phyloP scores from a whole-genome alignment of 2,797 vertebrate species.

The Prunella strophiata region DNA sequence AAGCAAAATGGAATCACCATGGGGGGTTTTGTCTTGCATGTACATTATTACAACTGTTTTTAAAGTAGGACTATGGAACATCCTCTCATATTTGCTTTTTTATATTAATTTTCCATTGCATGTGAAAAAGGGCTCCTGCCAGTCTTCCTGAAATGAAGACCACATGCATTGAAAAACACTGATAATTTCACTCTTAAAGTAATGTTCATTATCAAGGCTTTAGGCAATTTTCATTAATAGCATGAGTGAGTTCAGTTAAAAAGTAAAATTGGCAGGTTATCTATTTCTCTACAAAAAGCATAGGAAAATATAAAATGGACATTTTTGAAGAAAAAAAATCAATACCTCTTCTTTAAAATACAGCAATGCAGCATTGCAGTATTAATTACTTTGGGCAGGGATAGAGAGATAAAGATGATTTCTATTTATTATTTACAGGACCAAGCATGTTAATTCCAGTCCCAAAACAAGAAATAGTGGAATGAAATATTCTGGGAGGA shows the following conservation, averaged over 20 bases:
- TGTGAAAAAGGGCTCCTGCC: neutral
- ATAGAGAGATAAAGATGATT: neutral
- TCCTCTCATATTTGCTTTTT: neutral
- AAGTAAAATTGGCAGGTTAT: neutral
- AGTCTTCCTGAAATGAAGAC: neutral
- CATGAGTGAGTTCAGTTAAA: neutral
- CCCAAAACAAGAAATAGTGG: slow-evolving; percentile 13
- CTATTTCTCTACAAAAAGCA: neutral
- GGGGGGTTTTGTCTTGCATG: neutral
- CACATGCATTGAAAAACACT: neutral
- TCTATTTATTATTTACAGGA: slow-evolving; percentile 2
- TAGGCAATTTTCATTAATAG: neutral
- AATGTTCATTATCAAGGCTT: neutral
- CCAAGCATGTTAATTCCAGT: slow-evolving; percentile 2
- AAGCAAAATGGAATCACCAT: slow-evolving; percentile 31
- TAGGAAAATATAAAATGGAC: neutral
- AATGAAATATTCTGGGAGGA: slow-evolving; percentile 17
- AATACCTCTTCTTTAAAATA: neutral
- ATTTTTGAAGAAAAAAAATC: neutral
- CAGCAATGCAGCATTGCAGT: neutral
- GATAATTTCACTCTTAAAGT: neutral
- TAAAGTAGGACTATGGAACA: slow-evolving; percentile 21
- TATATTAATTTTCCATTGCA: slow-evolving; percentile 23
- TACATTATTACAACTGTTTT: slow-evolving; percentile 18
- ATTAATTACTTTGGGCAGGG: neutral